Evolutionary conservation across 1,140 invertebrate genomes (phyloP), one percentile per base, ranked within the genome.

Genomic region (Caenorhabditis latens): DNA sequence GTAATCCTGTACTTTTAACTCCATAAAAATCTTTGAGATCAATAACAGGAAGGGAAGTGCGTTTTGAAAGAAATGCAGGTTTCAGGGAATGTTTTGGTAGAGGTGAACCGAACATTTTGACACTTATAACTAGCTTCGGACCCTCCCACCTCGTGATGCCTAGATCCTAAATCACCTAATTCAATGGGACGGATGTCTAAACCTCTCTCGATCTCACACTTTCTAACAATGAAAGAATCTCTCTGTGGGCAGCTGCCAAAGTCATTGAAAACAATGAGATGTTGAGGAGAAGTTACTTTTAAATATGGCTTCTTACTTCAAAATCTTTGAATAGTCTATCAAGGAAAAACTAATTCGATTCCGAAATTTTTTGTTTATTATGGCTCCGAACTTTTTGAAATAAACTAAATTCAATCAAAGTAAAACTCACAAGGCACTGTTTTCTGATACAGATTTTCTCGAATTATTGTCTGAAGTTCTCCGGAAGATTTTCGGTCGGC

Each of bases 361-460:
- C 32, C 32, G 32, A 32, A 32, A n/a, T n/a, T 32, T 32, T 32
- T 32, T 2, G 32, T 32, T 32, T 32, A 1, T 32, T 1, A 32
- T 2, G 2, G 85, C 86, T 40, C 21, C 4, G 24, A 9, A 53
- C 7, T 87, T 83, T 13, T 11, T 0, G 16, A 13, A 58, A 50
- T 13, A 0, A 32, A 0, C 55, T 40, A 55, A 55, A 13, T 19
- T 83, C 32, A 13, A 83, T 43, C 13, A 32, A 21, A 21, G 13
- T 57, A 21, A 43, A 83, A 94, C 94, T 93, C 92, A 94, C 94
- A 94, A 84, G 95, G 95, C 19, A 95, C 95, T 40, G 95, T 95
- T 85, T 95, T 93, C 88, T 95, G 93, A 91, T 95, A 95, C 40
- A 95, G 92, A 91, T 95, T 95, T 90, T 95, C 95, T 85, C 95